Conservation (phyloP, 37 sponge, comb jelly and placozoan genomes). For the Hexactinellida sp. region DNA sequence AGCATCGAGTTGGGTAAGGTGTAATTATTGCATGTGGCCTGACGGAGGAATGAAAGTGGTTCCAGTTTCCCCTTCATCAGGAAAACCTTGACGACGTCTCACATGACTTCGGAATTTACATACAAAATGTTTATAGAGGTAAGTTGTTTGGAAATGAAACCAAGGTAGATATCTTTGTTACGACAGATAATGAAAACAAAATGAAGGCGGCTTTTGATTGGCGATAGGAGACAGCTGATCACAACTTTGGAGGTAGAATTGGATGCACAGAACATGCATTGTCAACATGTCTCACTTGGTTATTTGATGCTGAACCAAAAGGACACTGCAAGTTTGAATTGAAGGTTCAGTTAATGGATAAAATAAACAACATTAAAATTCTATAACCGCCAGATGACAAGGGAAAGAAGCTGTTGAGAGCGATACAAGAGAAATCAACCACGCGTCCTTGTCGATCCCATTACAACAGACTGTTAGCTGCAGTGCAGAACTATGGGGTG, state of each 20-base stretch:
- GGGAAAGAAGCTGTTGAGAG: neutral
- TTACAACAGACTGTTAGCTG: neutral
- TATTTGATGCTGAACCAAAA: conserved; percentile 5
- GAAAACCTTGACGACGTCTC: neutral
- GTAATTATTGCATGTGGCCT: no score
- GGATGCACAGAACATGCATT: neutral
- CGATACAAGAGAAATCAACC: neutral
- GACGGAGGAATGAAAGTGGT: no score
- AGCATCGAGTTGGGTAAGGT: no score
- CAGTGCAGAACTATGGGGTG: neutral
- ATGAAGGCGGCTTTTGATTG: neutral
- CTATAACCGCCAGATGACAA: conserved; percentile 4
- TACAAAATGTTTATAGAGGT: neutral
- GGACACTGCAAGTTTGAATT: neutral
- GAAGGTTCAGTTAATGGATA: conserved; percentile 1
- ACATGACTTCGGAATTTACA: neutral
- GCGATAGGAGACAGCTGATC: neutral
- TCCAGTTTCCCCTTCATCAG: no score
- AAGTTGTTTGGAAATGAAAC: neutral
- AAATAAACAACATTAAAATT: neutral
- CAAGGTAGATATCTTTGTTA: neutral
- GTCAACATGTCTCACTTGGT: neutral
- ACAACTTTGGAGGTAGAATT: conserved; percentile 2
- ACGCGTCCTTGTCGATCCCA: conserved; percentile 13
- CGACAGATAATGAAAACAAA: neutral